These are phyloP conservation scores for Steinernema carpocapsae DNA, from an alignment of 2,888 invertebrate species.

Conservation along the genomic window DNA sequence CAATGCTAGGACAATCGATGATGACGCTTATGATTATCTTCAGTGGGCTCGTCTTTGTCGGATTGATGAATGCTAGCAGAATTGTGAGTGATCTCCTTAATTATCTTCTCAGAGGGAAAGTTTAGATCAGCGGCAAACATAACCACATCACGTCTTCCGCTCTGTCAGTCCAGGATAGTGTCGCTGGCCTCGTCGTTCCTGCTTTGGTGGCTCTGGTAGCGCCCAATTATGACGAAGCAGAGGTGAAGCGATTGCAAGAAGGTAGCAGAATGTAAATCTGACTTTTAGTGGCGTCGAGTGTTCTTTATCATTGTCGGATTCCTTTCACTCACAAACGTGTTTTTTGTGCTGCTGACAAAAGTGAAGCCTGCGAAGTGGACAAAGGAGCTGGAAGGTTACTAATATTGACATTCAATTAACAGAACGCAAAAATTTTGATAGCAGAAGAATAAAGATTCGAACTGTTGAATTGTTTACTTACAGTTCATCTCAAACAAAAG, in stretches of 20 bases:
- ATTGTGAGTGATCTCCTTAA: background rate
- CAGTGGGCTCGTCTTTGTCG: slow-evolving; percentile 9
- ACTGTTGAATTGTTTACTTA: background rate
- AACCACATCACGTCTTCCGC: slow-evolving; percentile 16
- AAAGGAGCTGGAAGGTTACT: background rate
- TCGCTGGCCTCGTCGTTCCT: slow-evolving; percentile 1
- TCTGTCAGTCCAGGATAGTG: background rate
- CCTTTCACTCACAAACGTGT: background rate
- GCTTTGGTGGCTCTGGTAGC: background rate
- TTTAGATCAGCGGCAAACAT: slow-evolving; percentile 4
- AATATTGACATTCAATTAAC: background rate
- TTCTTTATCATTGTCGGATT: background rate
- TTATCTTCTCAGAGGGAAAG: background rate
- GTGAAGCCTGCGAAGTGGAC: background rate
- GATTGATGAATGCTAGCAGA: background rate
- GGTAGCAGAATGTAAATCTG: too few relatives aligned
- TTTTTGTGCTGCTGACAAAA: background rate
- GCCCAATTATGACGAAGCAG: background rate
- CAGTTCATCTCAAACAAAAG: background rate
- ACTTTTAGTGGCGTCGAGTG: background rate
- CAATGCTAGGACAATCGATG: background rate
- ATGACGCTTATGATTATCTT: slow-evolving; percentile 16
- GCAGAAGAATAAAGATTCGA: background rate
- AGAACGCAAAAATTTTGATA: background rate
- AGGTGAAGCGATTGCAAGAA: background rate